A percentile compares a stretch with the other conserved stretches of the same genome.
Evolutionary conservation across 2,797 vertebrate species (phyloP).

Genomic region (Sebastes steindachneri): DNA sequence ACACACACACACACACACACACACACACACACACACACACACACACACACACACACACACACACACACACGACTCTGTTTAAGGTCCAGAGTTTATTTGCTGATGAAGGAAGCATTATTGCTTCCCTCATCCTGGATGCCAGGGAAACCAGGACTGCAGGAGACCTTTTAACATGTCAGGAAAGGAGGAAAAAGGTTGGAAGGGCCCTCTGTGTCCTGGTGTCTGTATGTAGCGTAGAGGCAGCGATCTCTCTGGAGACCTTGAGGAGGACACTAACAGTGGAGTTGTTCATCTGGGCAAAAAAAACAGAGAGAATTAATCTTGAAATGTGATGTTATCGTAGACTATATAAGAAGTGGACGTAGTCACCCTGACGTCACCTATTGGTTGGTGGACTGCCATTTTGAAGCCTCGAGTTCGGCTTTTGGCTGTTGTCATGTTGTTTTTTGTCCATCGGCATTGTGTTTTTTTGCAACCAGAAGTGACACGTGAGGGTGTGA

Average conservation of each 20-base stretch:
- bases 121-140: neutral
- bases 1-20: neutral
- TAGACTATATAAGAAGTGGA: neutral
- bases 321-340: neutral
- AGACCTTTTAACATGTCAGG: conserved; percentile 1
- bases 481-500: neutral
- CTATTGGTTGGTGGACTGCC: neutral
- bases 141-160: neutral
- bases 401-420: neutral
- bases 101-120: neutral
- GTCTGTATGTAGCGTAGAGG: neutral
- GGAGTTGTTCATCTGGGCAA: neutral
- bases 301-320: neutral
- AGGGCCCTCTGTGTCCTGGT: neutral
- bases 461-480: neutral
- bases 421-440: neutral
- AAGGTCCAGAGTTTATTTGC: neutral
- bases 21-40: no score
- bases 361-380: neutral
- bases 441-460: neutral
- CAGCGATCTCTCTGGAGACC: neutral
- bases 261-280: neutral
- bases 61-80: neutral
- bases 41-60: neutral
- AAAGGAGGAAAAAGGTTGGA: neutral